Evolutionary conservation across 2,113 vertebrate species (phyloP), one percentile per base, ranked within the genome.

Genomic region (Polypterus bichir): DNA sequence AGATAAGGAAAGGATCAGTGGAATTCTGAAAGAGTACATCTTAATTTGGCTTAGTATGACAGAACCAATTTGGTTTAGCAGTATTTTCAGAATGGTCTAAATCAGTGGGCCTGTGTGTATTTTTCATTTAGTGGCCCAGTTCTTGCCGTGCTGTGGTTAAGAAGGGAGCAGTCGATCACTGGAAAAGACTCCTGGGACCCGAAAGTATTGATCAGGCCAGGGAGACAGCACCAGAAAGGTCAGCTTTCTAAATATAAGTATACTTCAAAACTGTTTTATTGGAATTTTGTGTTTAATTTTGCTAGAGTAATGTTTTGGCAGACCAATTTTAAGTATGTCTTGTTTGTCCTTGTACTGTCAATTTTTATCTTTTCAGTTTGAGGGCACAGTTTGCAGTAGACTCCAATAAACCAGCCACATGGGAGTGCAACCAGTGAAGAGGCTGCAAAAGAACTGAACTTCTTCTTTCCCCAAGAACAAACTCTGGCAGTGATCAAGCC

Each of bases 401-500:
- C 75, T 51, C 56, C 75, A 9, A 63, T 83, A 60, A 86, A 79
- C 73, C 85, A 82, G 71, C 73, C 88, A 9, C 84, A 89, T 11
- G 86, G 86, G 65, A 89, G 87, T 46, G 44, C 52, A 4, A 79
- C 62, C 49, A 52, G 7, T 0, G 68, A 83, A 60, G 84, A 79
- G 11, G 86, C 85, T 7, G 71, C 82, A 48, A 66, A 6, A 61
- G 85, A 86, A 71, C 79, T 89, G 69, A 54, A 59, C 66, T 83
- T 83, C 70, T 83, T 89, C 76, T 88, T 89, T 73, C 82, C 82
- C 9, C 68, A 60, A 54, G 77, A 89, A 66, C 67, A 64, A 27
- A 89, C 85, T 0, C 75, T 89, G 69, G 85, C 85, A 3, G 68
- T 84, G 49, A 84, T 89, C 64, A 88, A 87, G 73, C 87, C 85